Evolutionary conservation across 2,113 vertebrate species (phyloP), one percentile per base, ranked within the genome.

Genomic region (Psittacara wagleri): DNA sequence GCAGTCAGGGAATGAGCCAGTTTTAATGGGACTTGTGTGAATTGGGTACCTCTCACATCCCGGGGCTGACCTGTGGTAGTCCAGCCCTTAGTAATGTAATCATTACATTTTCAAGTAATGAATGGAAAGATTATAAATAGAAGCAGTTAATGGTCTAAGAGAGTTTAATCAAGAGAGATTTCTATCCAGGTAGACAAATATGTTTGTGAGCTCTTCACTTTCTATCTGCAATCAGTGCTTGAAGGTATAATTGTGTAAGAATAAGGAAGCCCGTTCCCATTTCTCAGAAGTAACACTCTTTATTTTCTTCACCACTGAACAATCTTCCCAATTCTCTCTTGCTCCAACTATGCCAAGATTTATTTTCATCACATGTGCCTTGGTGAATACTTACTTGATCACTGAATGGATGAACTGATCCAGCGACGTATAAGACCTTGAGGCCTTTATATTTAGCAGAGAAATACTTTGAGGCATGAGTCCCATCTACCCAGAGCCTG

Each of bases 321-420:
- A 88, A 5, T 25, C 29, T 92, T 51, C 80, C 89, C 43, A 64
- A 6, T 11, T 48, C 73, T 77, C 29, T n/a, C 70, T 61, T 61
- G 24, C 69, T 86, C 73, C 93, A 77, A 5, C 62, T 79, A 10
- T 74, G 74, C 54, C 54, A 83, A 62, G 91, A 72, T 83, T 96
- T 92, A 27, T 62, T 89, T 92, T 46, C 52, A 64, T 90, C 68
- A 31, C 15, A 4, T 27, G 73, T 94, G 49, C 16, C 20, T 81
- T n/a, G 4, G 11, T 88, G 76, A 51, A 33, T 84, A 63, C 92
- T 94, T 88, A 51, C 73, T 90, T 82, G 80, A 83, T 90, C 88
- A 76, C 48, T 68, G 82, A 51, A 29, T 55, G 72, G 85, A 93
- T 90, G 90, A 86, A 92, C 59, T 74, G 66, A 78, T 52, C 57